Percentiles rank a stretch among this genome's conserved stretches.
phyloP scores from a whole-genome alignment of 1,140 invertebrate species.

The Plectus sambesii region DNA sequence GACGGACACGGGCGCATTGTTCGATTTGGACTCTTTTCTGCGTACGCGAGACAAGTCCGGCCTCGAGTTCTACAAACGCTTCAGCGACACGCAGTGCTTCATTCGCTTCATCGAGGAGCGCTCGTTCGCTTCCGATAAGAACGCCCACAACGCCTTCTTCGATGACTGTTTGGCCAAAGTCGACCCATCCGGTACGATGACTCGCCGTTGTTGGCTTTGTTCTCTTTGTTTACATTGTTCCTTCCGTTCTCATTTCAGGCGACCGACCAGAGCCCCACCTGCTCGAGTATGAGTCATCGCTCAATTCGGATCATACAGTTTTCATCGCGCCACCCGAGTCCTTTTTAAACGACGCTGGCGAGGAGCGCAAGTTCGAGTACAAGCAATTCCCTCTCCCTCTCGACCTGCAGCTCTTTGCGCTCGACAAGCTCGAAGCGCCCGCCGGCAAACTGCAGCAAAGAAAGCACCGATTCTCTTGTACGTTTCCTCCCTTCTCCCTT shows the following conservation, averaged over 20 bases:
- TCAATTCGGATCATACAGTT: conserved; percentile 71
- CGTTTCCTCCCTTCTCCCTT: too few species aligned
- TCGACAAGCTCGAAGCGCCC: conserved; percentile 22
- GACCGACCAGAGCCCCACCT: conserved; percentile 53
- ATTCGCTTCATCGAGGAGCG: conserved; percentile 89
- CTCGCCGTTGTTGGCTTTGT: too few species aligned
- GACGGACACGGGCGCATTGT: conserved; percentile 83
- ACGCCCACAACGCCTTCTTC: conserved; percentile 72
- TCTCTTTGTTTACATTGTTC: not conserved
- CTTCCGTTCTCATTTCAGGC: conserved; percentile 49
- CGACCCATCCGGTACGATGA: conserved; percentile 18
- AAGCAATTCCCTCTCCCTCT: conserved; percentile 32
- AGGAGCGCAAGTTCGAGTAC: conserved; percentile 42
- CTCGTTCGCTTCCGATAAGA: conserved; percentile 90
- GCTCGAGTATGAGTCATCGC: conserved; percentile 63
- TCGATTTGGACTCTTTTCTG: conserved; percentile 78
- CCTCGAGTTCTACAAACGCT: conserved; percentile 36
- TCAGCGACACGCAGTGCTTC: conserved; percentile 41
- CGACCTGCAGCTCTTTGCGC: conserved; percentile 34
- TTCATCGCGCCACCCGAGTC: conserved; percentile 90
- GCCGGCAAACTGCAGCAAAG: conserved; percentile 6
- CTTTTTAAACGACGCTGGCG: conserved; percentile 16
- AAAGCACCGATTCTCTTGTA: not conserved
- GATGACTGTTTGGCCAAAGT: conserved; percentile 84
- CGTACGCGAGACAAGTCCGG: conserved; percentile 30